A percentile compares a stretch with the other conserved stretches of the same genome.
These are phyloP conservation scores for Watsonalla binaria DNA, from an alignment of 2,888 invertebrate species.

Conservation along the genomic window DNA sequence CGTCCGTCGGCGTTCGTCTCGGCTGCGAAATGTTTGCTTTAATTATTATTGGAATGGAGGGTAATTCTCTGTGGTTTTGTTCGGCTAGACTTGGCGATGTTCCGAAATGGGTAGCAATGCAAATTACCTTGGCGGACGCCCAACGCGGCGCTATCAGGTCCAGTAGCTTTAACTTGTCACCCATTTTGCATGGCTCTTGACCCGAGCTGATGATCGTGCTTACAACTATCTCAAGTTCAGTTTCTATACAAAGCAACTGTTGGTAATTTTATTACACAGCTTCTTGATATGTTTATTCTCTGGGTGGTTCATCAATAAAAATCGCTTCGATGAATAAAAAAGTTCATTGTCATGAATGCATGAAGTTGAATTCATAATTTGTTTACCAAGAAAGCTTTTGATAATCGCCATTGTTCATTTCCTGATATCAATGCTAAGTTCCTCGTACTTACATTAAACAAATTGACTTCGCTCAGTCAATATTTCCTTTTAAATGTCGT, in stretches of 20 bases:
- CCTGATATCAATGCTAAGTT: not conserved
- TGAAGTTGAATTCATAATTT: not conserved
- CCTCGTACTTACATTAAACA: constrained; percentile 12
- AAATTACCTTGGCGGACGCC: constrained; percentile 78
- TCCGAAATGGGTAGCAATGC: constrained; percentile 79
- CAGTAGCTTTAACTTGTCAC: constrained; percentile 47
- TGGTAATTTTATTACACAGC: no score
- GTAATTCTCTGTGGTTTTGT: constrained; percentile 78
- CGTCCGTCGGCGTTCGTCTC: constrained; percentile 69
- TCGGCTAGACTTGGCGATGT: constrained; percentile 79
- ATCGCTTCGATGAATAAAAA: no score
- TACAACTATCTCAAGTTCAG: constrained; percentile 5
- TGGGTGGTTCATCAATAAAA: no score
- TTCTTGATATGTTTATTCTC: no score
- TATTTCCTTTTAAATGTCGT: constrained; percentile 73
- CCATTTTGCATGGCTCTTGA: constrained; percentile 56
- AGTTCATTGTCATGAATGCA: not conserved
- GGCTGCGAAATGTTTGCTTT: constrained; percentile 76
- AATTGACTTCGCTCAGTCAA: constrained; percentile 39
- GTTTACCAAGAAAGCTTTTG: not conserved
- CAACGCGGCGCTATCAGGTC: constrained; percentile 71
- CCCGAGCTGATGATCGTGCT: constrained; percentile 16
- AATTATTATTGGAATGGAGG: constrained; percentile 79
- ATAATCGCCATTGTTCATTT: not conserved
- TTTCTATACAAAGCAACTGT: no score